Conservation (phyloP, 2,888 invertebrate species). For the Melanophora roralis region DNA sequence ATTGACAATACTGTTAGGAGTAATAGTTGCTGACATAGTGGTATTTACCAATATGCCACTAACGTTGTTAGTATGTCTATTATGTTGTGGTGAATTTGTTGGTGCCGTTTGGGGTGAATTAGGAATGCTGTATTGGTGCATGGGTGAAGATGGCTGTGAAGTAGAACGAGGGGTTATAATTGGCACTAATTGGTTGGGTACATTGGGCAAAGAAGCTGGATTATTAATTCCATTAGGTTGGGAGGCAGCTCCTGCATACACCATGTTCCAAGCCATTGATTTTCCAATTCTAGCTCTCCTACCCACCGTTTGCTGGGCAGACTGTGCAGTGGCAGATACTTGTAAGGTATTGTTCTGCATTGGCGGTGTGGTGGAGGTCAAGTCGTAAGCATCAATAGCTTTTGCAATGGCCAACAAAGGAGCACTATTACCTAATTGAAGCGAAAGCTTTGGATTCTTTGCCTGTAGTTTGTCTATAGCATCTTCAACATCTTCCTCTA, state of each 20-base stretch:
- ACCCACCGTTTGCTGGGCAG: constrained; percentile 66
- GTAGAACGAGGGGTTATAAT: constrained; percentile 19
- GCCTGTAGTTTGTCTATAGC: constrained; percentile 77
- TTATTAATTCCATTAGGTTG: constrained; percentile 22
- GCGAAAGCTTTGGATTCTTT: constrained; percentile 29
- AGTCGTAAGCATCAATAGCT: constrained; percentile 70
- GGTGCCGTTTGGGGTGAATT: constrained; percentile 21
- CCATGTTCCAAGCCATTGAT: constrained; percentile 82
- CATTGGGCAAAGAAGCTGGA: not conserved
- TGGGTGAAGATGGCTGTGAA: constrained; percentile 56
- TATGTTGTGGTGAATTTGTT: constrained; percentile 30
- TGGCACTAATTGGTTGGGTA: constrained; percentile 16
- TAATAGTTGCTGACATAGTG: not conserved
- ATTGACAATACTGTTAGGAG: constrained; percentile 26
- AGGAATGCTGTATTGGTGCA: constrained; percentile 15
- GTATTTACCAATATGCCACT: constrained; percentile 44
- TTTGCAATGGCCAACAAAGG: constrained; percentile 33
- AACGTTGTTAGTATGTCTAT: constrained; percentile 44
- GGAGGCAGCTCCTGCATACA: constrained; percentile 70
- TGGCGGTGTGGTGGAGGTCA: constrained; percentile 80
- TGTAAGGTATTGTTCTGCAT: constrained; percentile 68
- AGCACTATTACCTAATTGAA: not conserved
- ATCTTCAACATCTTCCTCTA: constrained; percentile 69
- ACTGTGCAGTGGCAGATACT: constrained; percentile 62
- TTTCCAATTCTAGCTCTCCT: constrained; percentile 81